These are phyloP conservation scores for Pteronotus mesoamericanus DNA, from an alignment of 2,797 vertebrate species.

Conservation along the genomic window DNA sequence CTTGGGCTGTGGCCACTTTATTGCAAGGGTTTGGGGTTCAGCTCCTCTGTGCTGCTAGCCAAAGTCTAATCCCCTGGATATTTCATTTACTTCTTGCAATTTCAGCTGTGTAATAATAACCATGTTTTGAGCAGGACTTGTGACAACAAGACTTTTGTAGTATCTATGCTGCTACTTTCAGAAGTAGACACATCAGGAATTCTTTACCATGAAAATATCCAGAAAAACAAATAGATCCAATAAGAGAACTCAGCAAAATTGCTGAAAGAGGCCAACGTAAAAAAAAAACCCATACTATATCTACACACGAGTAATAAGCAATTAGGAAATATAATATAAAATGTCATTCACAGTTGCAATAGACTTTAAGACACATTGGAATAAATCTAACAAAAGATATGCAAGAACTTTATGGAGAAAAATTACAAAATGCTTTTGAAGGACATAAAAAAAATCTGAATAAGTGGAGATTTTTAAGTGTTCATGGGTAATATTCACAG, in stretches of 20 bases:
- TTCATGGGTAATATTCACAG: slow-evolving; percentile 1
- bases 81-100: neutral
- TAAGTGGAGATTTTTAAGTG: slow-evolving; percentile 39
- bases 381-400: slow-evolving; percentile 47
- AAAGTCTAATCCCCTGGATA: neutral
- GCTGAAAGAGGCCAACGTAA: neutral
- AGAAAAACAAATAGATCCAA: neutral
- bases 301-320: neutral
- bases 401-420: slow-evolving; percentile 15
- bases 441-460: slow-evolving; percentile 41
- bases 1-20: neutral
- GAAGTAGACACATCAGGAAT: neutral
- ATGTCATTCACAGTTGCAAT: neutral
- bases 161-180: neutral
- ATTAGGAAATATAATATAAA: slow-evolving; percentile 43
- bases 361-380: neutral
- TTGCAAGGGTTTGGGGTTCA: neutral
- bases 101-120: neutral
- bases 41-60: neutral
- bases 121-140: neutral
- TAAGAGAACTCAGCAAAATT: neutral
- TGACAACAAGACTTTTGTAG: neutral
- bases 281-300: neutral
- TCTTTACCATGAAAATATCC: neutral
- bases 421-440: slow-evolving; percentile 44